Conservation (phyloP, 37 sponge, comb jelly and placozoan genomes). For the Theonella swinhoei region DNA sequence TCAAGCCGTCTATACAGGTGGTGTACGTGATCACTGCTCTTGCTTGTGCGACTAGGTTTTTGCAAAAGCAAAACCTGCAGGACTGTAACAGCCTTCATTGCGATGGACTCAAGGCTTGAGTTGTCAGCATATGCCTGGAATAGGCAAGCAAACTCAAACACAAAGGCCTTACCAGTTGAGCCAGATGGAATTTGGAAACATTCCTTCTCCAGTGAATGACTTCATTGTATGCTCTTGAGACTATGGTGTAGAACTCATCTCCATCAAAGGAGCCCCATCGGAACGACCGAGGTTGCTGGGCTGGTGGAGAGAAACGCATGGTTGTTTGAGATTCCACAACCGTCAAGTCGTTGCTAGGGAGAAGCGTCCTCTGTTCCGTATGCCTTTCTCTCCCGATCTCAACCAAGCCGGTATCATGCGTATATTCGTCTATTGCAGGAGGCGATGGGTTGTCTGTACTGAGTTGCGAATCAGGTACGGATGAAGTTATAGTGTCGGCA, state of each 20-base stretch:
- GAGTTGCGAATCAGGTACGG: no score
- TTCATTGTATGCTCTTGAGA: constrained; percentile 6
- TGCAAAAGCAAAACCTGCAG: constrained; percentile 15
- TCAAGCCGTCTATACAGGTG: constrained; percentile 12
- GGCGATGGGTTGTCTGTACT: no score
- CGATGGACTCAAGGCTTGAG: constrained; percentile 17
- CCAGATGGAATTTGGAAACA: constrained; percentile 19
- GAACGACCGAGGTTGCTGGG: no score
- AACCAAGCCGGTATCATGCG: no score
- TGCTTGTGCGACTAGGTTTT: constrained; percentile 32
- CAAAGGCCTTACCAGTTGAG: constrained; percentile 25
- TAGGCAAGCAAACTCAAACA: constrained; percentile 17
- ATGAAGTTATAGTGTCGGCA: no score
- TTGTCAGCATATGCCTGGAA: no score
- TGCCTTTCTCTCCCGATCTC: no score
- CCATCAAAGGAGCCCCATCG: constrained; percentile 4
- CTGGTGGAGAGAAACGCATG: no score
- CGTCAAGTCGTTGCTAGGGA: no score
- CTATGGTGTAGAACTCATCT: neutral
- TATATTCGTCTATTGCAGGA: no score
- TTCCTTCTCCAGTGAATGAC: constrained; percentile 31
- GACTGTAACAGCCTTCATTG: constrained; percentile 16
- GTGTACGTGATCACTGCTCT: constrained; percentile 4
- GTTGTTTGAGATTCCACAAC: no score
- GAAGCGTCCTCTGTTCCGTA: no score